A percentile compares a stretch with the other conserved stretches of the same genome.
phyloP scores from a whole-genome alignment of 2,888 invertebrate genomes.

The Prosapia bicincta region DNA sequence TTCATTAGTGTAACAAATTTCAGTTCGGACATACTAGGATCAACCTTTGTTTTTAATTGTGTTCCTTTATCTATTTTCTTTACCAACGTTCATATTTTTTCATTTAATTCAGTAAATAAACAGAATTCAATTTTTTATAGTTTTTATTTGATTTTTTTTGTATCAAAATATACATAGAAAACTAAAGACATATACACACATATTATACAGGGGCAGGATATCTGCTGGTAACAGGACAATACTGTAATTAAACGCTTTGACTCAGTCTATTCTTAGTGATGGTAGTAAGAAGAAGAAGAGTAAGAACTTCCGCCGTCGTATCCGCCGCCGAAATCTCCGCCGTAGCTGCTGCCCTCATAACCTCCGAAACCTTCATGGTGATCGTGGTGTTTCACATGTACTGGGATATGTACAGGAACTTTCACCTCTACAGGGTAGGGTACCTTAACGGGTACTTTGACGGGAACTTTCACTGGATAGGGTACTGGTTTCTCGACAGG shows the following conservation, averaged over 20 bases:
- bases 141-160: background rate
- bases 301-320: conserved; percentile 34
- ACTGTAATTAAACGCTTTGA: background rate
- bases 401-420: too few relatives aligned
- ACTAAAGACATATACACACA: background rate
- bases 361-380: conserved; percentile 40
- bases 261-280: conserved; percentile 15
- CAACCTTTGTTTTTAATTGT: too few relatives aligned
- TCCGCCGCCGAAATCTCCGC: conserved; percentile 34
- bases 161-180: background rate
- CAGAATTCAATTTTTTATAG: background rate
- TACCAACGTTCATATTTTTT: too few relatives aligned
- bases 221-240: background rate
- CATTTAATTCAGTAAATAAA: too few relatives aligned
- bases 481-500: conserved; percentile 75
- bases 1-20: too few relatives aligned
- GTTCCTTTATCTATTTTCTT: too few relatives aligned
- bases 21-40: too few relatives aligned
- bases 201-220: background rate
- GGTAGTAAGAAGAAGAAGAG: conserved; percentile 24
- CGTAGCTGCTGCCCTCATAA: conserved; percentile 33
- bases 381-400: conserved; percentile 51
- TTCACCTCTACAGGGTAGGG: conserved; percentile 65
- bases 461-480: conserved; percentile 67
- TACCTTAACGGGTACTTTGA: conserved; percentile 57